A percentile compares a stretch with the other conserved stretches of the same genome.
phyloP scores from a whole-genome alignment of 2,797 vertebrate genomes.

The Chanos chanos region DNA sequence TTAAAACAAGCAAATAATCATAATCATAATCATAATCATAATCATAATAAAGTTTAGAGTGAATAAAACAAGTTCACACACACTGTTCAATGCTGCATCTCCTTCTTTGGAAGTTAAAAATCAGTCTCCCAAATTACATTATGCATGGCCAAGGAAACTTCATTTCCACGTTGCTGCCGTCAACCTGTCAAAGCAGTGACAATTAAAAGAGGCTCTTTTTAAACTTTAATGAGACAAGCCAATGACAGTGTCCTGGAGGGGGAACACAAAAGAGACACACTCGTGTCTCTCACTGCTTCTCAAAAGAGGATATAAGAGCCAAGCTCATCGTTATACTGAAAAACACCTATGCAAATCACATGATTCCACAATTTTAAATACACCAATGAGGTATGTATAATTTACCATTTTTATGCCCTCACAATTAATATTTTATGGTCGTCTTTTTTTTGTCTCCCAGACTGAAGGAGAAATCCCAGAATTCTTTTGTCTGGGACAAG shows the following conservation, averaged over 20 bases:
- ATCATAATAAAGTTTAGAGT: too few species aligned
- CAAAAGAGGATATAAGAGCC: conserved; percentile 52
- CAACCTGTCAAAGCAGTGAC: conserved; percentile 81
- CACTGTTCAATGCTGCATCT: conserved; percentile 36
- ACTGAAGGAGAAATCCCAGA: conserved; percentile 45
- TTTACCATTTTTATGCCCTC: conserved; percentile 74
- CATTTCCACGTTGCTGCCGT: conserved; percentile 76
- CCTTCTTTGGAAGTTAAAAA: conserved; percentile 54
- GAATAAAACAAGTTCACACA: conserved; percentile 29
- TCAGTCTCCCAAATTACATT: conserved; percentile 64
- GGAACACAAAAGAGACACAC: conserved; percentile 44
- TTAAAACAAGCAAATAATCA: too few species aligned
- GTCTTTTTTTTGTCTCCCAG: conserved; percentile 43
- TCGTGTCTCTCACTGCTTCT: conserved; percentile 54
- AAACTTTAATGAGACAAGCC: conserved; percentile 82
- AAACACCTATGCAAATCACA: conserved; percentile 75
- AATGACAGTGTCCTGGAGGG: conserved; percentile 65
- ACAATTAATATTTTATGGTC: conserved; percentile 79
- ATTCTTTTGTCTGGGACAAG: conserved; percentile 48
- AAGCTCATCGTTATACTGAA: conserved; percentile 72
- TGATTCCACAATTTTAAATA: conserved; percentile 82
- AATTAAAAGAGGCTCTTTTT: conserved; percentile 80
- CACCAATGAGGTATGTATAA: conserved; percentile 72
- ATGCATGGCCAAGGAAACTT: conserved; percentile 79
- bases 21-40: too few species aligned